Percentiles rank a stretch among this genome's conserved stretches.
Conservation (phyloP, 2,888 invertebrate species). For the Anagyrus pseudococci region DNA sequence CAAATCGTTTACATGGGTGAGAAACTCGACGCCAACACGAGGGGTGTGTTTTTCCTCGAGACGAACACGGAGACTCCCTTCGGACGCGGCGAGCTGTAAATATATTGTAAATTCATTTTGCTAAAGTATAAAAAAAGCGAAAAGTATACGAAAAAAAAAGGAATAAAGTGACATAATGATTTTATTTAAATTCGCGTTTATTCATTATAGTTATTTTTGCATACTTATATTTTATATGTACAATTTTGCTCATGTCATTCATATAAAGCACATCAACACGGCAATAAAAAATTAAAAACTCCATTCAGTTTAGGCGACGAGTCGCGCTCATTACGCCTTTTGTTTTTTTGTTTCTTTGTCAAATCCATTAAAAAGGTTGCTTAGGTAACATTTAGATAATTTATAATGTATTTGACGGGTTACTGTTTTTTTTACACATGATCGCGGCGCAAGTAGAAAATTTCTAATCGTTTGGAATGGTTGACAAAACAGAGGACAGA, state of each 20-base stretch:
- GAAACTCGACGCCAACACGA: conserved; percentile 51
- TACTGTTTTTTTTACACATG: background rate
- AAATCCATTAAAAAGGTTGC: too few species aligned
- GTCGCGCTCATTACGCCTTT: too few species aligned
- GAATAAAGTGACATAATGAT: too few species aligned
- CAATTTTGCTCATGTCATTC: background rate
- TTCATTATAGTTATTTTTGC: too few species aligned
- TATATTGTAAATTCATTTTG: too few species aligned
- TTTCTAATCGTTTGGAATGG: background rate
- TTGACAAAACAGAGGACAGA: conserved; percentile 3
- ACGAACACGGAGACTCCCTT: conserved; percentile 68
- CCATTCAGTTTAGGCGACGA: conserved; percentile 6
- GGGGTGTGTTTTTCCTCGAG: conserved; percentile 69
- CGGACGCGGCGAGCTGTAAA: conserved; percentile 60
- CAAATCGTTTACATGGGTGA: conserved; percentile 67
- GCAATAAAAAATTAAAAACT: conserved; percentile 30
- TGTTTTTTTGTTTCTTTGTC: too few species aligned
- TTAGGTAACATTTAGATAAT: too few species aligned
- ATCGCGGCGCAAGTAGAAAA: background rate
- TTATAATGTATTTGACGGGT: too few species aligned
- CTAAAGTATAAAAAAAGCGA: too few species aligned
- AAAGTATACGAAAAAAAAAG: too few species aligned
- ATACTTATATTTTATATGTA: background rate
- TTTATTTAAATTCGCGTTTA: too few species aligned
- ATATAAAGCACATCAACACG: background rate